Conservation (phyloP, 2,888 invertebrate species). For the Scaptomyza parva region DNA sequence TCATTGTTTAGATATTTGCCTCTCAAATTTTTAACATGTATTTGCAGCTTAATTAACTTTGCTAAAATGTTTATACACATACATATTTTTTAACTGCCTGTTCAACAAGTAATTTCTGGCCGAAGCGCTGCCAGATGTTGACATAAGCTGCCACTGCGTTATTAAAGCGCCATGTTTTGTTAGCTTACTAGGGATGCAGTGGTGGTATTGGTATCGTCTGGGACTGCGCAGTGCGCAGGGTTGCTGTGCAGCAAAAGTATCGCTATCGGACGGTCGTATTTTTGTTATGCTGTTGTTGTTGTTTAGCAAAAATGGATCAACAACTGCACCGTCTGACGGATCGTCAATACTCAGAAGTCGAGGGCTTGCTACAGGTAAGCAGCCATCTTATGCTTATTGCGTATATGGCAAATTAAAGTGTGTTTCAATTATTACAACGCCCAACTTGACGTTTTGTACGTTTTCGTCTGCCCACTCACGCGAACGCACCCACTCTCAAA, state of each 20-base stretch:
- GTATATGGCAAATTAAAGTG: conserved; percentile 9
- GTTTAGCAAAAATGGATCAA: conserved; percentile 73
- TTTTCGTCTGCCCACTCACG: conserved; percentile 59
- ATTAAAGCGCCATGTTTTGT: conserved; percentile 2
- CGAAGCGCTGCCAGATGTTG: conserved; percentile 8
- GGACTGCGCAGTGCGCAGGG: conserved; percentile 54
- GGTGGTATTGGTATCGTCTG: conserved; percentile 21
- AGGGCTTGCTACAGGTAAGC: conserved; percentile 68
- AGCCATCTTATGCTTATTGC: conserved; percentile 17
- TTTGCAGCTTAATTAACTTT: neutral
- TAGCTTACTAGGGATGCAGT: conserved; percentile 25
- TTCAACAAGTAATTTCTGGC: conserved; percentile 25
- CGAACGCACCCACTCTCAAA: conserved; percentile 64
- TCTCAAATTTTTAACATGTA: neutral
- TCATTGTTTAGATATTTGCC: neutral
- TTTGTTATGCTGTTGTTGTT: conserved; percentile 54
- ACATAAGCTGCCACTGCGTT: conserved; percentile 5
- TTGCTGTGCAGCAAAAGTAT: conserved; percentile 50
- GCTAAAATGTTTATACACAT: neutral
- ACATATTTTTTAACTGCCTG: neutral
- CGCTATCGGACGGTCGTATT: conserved; percentile 56
- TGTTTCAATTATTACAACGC: conserved; percentile 42
- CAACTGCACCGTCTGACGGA: conserved; percentile 74
- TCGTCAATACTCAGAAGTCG: conserved; percentile 74
- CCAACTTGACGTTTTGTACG: conserved; percentile 38